A percentile compares a stretch with the other conserved stretches of the same genome.
Conservation (phyloP, 64 coral and sea anemone genomes). For the Actinia tenebrosa region DNA sequence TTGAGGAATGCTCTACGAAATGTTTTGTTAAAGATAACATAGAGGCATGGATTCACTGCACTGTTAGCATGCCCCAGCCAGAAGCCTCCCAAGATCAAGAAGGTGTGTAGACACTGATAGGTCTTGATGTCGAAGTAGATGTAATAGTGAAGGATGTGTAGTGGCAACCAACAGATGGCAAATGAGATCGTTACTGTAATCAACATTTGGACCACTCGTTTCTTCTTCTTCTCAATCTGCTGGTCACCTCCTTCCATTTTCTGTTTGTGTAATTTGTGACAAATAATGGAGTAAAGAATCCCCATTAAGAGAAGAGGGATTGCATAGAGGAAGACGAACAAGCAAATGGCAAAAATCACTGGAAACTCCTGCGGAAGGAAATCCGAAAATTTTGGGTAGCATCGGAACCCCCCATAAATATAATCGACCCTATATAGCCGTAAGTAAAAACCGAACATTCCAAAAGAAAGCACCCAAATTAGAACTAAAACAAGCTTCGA, state of each 20-base stretch:
- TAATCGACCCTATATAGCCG: constrained; percentile 53
- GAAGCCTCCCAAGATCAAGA: constrained; percentile 42
- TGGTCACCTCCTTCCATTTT: constrained; percentile 30
- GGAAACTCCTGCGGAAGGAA: constrained; percentile 40
- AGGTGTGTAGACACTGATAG: constrained; percentile 29
- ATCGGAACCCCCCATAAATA: background rate
- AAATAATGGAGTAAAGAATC: constrained; percentile 69
- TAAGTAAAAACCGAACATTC: constrained; percentile 62
- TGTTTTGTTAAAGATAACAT: constrained; percentile 89
- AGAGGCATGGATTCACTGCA: constrained; percentile 67
- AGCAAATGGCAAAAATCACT: constrained; percentile 44
- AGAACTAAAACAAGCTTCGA: constrained; percentile 57
- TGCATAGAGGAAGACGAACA: constrained; percentile 65
- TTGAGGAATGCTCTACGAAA: constrained; percentile 80
- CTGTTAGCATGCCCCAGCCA: constrained; percentile 87
- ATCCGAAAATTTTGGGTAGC: constrained; percentile 37
- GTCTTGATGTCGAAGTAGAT: constrained; percentile 60
- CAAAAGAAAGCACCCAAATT: constrained; percentile 68
- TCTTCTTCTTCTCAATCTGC: constrained; percentile 65
- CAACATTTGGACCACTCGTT: constrained; percentile 79
- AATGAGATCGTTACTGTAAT: constrained; percentile 57
- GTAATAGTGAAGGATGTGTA: constrained; percentile 68
- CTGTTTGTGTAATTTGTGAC: constrained; percentile 41
- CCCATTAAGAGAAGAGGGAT: constrained; percentile 71
- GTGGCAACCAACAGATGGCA: constrained; percentile 70